phyloP scores from a whole-genome alignment of 92 coral and sea anemone genomes.

The Parazoanthus atlanticus region DNA sequence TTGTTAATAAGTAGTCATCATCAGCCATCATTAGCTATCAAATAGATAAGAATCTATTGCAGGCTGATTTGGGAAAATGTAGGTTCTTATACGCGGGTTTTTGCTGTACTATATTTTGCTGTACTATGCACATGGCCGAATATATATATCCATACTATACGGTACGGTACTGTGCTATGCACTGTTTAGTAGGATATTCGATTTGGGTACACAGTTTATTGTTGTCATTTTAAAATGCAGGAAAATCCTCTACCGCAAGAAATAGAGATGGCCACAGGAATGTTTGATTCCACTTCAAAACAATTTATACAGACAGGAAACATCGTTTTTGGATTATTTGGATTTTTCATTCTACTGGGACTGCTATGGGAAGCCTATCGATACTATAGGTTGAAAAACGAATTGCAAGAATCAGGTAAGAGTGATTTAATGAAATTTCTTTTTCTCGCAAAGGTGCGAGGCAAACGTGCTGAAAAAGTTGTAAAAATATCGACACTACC shows the following conservation, averaged over 20 bases:
- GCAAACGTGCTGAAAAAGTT: too few species aligned
- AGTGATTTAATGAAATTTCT: too few species aligned
- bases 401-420: background rate
- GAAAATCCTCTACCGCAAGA: constrained; percentile 51
- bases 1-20: too few species aligned
- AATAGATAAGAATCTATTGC: too few species aligned
- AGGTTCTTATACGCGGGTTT: too few species aligned
- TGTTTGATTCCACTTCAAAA: constrained; percentile 49
- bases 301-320: constrained; percentile 29
- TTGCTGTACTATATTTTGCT: too few species aligned
- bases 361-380: constrained; percentile 17
- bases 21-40: too few species aligned
- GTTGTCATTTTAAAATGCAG: constrained; percentile 27
- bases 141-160: too few species aligned
- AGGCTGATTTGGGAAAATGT: too few species aligned
- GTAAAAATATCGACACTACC: too few species aligned
- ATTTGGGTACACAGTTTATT: background rate
- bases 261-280: constrained; percentile 60
- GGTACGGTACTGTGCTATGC: background rate
- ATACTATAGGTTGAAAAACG: background rate
- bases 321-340: constrained; percentile 20
- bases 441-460: too few species aligned
- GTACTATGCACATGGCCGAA: too few species aligned
- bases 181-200: background rate
- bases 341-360: constrained; percentile 8